Evolutionary conservation across 2,888 invertebrate genomes (phyloP).

Genomic region (Malthinus seriepunctatus): DNA sequence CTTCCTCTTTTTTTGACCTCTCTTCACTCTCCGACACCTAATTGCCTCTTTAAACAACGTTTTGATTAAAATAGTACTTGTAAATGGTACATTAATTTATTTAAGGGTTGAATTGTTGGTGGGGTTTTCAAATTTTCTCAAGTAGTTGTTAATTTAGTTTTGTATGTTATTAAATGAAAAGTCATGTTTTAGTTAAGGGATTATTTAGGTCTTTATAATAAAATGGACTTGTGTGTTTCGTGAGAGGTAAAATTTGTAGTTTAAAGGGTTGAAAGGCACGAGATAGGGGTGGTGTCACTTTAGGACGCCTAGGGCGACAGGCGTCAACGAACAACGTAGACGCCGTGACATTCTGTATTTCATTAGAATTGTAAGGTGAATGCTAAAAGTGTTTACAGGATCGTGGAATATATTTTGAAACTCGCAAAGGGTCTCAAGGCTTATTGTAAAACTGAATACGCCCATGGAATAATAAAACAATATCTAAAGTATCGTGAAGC

Average conservation of each 20-base stretch:
- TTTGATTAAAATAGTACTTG: no score
- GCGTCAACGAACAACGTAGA: conserved; percentile 27
- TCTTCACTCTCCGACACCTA: no score
- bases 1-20: no score
- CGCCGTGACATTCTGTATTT: conserved; percentile 30
- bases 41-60: no score
- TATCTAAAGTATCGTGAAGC: conserved; percentile 24
- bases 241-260: conserved; percentile 19
- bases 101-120: no score
- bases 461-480: conserved; percentile 28
- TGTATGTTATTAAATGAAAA: conserved; percentile 13
- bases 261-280: conserved; percentile 30
- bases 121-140: conserved; percentile 2
- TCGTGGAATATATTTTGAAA: conserved; percentile 29
- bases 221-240: conserved; percentile 15
- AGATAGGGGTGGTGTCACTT: conserved; percentile 26
- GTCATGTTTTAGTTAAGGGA: conserved; percentile 12
- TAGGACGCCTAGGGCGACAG: conserved; percentile 28
- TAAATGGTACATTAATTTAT: no score
- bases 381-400: conserved; percentile 31
- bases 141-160: conserved; percentile 7
- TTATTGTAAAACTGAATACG: conserved; percentile 28
- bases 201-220: conserved; percentile 7
- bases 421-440: conserved; percentile 23
- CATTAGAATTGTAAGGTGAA: conserved; percentile 31